Evolutionary conservation across 23 tunicate species (phyloP).

Genomic region (Botrylloides violaceus): DNA sequence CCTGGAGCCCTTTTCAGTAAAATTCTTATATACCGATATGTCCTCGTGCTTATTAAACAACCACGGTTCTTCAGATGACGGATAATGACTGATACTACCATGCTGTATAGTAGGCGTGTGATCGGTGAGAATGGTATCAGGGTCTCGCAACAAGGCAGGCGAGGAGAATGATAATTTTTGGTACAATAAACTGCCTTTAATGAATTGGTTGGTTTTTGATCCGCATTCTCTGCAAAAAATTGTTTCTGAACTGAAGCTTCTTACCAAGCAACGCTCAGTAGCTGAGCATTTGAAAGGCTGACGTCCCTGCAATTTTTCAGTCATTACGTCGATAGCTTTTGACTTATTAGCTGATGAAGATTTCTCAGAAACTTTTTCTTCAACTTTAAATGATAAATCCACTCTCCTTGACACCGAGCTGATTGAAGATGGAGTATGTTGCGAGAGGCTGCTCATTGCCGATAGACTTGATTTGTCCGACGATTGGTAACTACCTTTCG

Average conservation of each 20-base stretch:
- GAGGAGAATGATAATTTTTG: neutral
- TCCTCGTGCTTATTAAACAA: neutral
- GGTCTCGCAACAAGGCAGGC: neutral
- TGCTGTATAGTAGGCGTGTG: too few species aligned
- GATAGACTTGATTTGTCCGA: neutral
- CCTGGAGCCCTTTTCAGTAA: neutral
- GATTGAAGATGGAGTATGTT: neutral
- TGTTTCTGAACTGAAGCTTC: neutral
- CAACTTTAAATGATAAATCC: too few species aligned
- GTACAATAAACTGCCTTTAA: neutral
- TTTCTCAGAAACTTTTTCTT: too few species aligned
- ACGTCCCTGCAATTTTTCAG: too few species aligned
- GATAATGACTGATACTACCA: too few species aligned
- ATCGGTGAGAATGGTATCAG: neutral
- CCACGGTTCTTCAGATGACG: slow-evolving; percentile 2
- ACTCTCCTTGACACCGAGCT: neutral
- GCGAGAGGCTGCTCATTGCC: neutral
- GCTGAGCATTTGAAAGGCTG: too few species aligned
- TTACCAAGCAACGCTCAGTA: too few species aligned
- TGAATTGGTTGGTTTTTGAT: neutral
- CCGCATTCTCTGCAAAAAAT: neutral
- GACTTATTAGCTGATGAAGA: too few species aligned
- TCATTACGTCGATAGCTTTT: too few species aligned
- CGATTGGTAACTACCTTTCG: neutral
- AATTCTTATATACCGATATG: neutral